Percentiles rank a stretch among this genome's conserved stretches.
Conservation (phyloP, 92 coral and sea anemone species). For the Heliopora coerulea region DNA sequence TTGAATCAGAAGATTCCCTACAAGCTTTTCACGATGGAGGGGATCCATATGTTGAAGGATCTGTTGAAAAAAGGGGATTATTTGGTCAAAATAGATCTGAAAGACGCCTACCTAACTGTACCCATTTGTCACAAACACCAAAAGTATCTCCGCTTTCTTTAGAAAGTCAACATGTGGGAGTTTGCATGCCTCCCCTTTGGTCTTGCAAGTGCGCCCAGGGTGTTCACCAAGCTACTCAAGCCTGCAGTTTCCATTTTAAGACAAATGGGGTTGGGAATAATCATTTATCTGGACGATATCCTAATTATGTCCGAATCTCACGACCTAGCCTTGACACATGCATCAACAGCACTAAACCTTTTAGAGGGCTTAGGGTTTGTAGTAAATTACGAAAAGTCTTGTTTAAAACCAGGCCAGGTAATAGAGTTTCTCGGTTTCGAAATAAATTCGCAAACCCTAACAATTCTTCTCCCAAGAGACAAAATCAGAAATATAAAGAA, state of each 20-base stretch:
- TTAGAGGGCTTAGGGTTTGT: constrained; percentile 51
- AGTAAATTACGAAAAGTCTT: constrained; percentile 47
- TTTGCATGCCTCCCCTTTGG: constrained; percentile 58
- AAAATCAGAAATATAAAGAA: constrained; percentile 36
- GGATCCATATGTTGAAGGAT: constrained; percentile 32
- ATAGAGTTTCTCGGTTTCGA: constrained; percentile 55
- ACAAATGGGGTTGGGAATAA: constrained; percentile 46
- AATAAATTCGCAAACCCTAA: constrained; percentile 28
- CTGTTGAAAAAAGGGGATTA: constrained; percentile 42
- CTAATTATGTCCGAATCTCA: constrained; percentile 47
- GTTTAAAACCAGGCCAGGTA: constrained; percentile 34
- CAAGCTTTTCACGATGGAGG: constrained; percentile 10
- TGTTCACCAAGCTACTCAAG: constrained; percentile 53
- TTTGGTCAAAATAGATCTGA: constrained; percentile 52
- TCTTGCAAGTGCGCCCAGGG: constrained; percentile 46
- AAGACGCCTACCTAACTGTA: constrained; percentile 53
- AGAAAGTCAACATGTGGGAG: not conserved
- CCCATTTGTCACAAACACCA: constrained; percentile 42
- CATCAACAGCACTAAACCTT: constrained; percentile 42
- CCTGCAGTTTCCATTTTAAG: constrained; percentile 51
- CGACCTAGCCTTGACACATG: constrained; percentile 44
- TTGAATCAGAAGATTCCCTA: not conserved
- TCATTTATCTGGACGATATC: constrained; percentile 57
- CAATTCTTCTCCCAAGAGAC: constrained; percentile 40
- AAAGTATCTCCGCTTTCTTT: constrained; percentile 8